Base-by-base conservation (phyloP, 1,140 invertebrate species). In the Heterodera carotae region DNA sequence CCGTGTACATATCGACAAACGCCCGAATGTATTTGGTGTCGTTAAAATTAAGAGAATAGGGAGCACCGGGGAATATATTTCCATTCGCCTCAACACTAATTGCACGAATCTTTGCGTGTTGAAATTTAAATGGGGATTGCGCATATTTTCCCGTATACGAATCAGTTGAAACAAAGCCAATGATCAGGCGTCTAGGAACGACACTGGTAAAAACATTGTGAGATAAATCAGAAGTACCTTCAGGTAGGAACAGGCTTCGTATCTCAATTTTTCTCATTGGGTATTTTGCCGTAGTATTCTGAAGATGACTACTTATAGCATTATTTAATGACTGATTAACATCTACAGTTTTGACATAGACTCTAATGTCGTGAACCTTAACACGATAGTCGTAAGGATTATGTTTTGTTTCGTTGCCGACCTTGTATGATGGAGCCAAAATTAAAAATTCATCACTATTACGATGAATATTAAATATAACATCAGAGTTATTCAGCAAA, bases 361-460 rank as follows among this genome's bases (percentile, higher is more conserved):
- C 6, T 43, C 64, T 5, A 12, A 79, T 48, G n/a, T 48, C 34
- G n/a, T 64, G 8, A 22, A 82, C n/a, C 7, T 25, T 78, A 56
- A 79, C 22, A 15, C 79, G 59, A 34, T 80, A 77, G 1, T 1
- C 22, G 39, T 53, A 18, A 15, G 48, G 48, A 22, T 53, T 53
- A 0, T 0, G 15, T 22, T 18, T 0, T 4, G 4, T 53, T 4
- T 22, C 12, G 12, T 53, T 53, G 0, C 18, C 18, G 12, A 12
- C 3, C 7, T 29, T 29, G n/a, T 36, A 43, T 12, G 33, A 22
- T 1, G 39, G 22, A 8, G 33, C 74, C 29, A 75, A 39, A 12
- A 81, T 79, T 27, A 83, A 66, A 22, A 78, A 81, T 22, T 81
- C 79, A 66, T 78, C 77, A 48, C 22, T 25, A n/a, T 39, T 36